These are phyloP conservation scores for Acipenser oxyrinchus DNA, from an alignment of 2,797 vertebrate species.

Conservation along the genomic window DNA sequence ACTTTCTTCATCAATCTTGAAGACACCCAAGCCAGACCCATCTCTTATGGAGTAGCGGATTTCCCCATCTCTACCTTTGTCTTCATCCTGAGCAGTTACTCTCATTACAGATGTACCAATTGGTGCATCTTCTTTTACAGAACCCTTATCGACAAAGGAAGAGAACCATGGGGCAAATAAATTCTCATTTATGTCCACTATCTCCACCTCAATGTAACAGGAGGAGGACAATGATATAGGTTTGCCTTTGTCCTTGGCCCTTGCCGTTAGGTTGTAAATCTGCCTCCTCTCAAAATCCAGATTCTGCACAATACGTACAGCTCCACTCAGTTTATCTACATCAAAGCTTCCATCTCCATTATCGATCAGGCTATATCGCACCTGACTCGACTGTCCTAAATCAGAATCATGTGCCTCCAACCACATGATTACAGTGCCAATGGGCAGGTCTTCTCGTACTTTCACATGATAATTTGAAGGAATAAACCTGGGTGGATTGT, in stretches of 20 bases:
- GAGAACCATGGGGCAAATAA: conserved; percentile 78
- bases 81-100: conserved; percentile 79
- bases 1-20: conserved; percentile 91
- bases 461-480: conserved; percentile 77
- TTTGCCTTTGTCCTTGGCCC: conserved; percentile 79
- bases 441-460: conserved; percentile 83
- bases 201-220: conserved; percentile 82
- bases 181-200: conserved; percentile 92
- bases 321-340: conserved; percentile 76
- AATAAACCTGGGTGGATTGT: conserved; percentile 82
- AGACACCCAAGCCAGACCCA: conserved; percentile 83
- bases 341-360: conserved; percentile 81
- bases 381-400: conserved; percentile 72
- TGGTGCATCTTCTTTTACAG: conserved; percentile 84
- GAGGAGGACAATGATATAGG: conserved; percentile 69
- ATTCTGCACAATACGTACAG: conserved; percentile 70
- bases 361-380: conserved; percentile 76
- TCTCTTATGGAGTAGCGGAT: conserved; percentile 82
- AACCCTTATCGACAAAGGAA: conserved; percentile 74
- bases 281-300: conserved; percentile 89
- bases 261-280: conserved; percentile 79
- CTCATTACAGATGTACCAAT: conserved; percentile 78
- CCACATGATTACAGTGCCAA: conserved; percentile 81
- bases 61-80: conserved; percentile 76
- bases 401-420: conserved; percentile 85